Evolutionary conservation across 2,888 invertebrate genomes (phyloP), one percentile per base, ranked within the genome.

Genomic region (Pammene fasciana): DNA sequence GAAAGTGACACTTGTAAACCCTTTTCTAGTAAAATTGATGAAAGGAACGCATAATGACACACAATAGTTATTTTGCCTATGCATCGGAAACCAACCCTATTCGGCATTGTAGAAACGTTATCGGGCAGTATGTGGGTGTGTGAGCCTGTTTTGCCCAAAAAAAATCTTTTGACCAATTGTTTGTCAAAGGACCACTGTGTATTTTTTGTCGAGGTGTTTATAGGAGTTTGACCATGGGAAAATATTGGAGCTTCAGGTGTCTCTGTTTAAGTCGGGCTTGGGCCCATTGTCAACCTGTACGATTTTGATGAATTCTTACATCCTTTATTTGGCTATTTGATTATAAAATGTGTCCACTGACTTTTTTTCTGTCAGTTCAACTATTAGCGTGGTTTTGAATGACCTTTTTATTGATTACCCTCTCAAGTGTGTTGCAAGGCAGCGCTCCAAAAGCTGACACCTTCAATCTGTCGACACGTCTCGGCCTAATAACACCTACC

Each of bases 161-260:
- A 88, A 91, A 91, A 84, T 77, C 80, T 81, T 89, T 92, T 91
- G 90, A 90, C 90, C 91, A 86, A 90, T 87, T 92, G 92, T 92
- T 92, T 92, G 91, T 87, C 84, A 87, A 88, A 88, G 82, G 83
- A 78, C 83, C 83, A 82, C 82, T 84, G 84, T 80, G 74, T 78
- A 82, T 88, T 90, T 91, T 92, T 91, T 92, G 88, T 86, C 75
- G 77, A 86, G 84, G 88, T 91, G 90, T 89, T 92, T 92, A 88
- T 89, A 83, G 84, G 76, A 86, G 87, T 87, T 89, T 91, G 92
- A 92, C 92, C 92, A 92, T 92, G 92, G 92, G 92, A 92, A 92
- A 92, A 92, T 92, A 89, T 91, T 79, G 76, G 76, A 84, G 86
- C 77, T 86, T 92, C 92, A 92, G 91, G 92, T 92, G 92, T 83